Evolutionary conservation across 2,888 invertebrate species (phyloP).

Genomic region (Dermolepida albohirtum): DNA sequence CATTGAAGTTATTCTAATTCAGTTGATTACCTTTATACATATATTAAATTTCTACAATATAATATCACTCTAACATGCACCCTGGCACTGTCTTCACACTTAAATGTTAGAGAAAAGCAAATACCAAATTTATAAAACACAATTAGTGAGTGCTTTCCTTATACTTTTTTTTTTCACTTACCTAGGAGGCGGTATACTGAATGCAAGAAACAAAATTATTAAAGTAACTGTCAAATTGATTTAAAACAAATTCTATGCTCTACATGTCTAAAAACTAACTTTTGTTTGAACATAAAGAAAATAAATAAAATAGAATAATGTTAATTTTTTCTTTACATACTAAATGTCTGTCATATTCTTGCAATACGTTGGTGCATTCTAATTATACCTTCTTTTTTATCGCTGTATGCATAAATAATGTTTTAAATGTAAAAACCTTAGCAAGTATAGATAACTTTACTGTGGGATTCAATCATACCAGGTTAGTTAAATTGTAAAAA

Average conservation of each 20-base stretch:
- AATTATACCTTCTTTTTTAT: constrained; percentile 4
- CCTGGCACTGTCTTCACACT: background rate
- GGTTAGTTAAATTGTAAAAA: constrained; percentile 10
- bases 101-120: constrained; percentile 15
- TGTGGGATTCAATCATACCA: background rate
- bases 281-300: too few relatives aligned
- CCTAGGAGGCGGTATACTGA: constrained; percentile 78
- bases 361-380: background rate
- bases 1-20: too few relatives aligned
- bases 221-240: constrained; percentile 40
- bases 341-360: constrained; percentile 28
- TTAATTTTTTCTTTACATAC: constrained; percentile 15
- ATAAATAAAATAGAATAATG: background rate
- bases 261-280: constrained; percentile 19
- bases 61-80: too few relatives aligned
- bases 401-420: background rate
- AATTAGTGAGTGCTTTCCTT: constrained; percentile 25
- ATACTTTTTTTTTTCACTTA: constrained; percentile 67
- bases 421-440: background rate
- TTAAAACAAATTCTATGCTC: constrained; percentile 32
- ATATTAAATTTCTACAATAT: too few relatives aligned
- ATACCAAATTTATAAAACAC: constrained; percentile 22
- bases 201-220: constrained; percentile 65
- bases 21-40: too few relatives aligned
- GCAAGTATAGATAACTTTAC: background rate